Conservation (phyloP, 1,140 invertebrate species). For the Aricia agestis region DNA sequence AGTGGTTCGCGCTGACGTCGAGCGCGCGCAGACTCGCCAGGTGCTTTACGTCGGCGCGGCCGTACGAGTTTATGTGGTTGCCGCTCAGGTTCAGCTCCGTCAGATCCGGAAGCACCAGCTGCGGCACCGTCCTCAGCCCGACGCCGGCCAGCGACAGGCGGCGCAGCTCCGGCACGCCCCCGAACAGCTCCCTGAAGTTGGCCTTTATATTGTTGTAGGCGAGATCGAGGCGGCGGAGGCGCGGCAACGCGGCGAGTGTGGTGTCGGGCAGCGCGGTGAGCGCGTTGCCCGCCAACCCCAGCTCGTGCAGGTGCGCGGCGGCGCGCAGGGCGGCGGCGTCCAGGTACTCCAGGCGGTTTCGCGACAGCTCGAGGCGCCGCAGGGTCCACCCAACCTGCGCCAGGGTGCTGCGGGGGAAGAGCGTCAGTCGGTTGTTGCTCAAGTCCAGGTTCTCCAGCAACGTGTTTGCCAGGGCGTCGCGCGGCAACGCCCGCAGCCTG, state of each 20-base stretch:
- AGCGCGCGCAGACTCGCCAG: slow-evolving; percentile 78
- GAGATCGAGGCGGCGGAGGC: slow-evolving; percentile 84
- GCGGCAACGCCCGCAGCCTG: slow-evolving; percentile 82
- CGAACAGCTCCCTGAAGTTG: slow-evolving; percentile 90
- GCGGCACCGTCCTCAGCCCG: slow-evolving; percentile 81
- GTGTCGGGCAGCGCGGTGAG: slow-evolving; percentile 89
- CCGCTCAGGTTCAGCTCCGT: slow-evolving; percentile 83
- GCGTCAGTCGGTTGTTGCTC: slow-evolving; percentile 83
- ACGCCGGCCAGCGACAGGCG: slow-evolving; percentile 81
- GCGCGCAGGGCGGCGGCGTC: slow-evolving; percentile 89
- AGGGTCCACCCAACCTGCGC: slow-evolving; percentile 83
- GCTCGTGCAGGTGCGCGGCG: slow-evolving; percentile 82
- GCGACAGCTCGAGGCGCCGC: slow-evolving; percentile 83
- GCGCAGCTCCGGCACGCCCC: slow-evolving; percentile 85
- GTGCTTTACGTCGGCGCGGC: slow-evolving; percentile 77
- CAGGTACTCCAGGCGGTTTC: slow-evolving; percentile 88
- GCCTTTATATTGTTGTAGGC: slow-evolving; percentile 84
- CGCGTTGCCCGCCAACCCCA: slow-evolving; percentile 85
- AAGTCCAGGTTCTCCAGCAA: slow-evolving; percentile 86
- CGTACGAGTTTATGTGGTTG: slow-evolving; percentile 79
- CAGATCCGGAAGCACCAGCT: slow-evolving; percentile 79
- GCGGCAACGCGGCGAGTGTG: slow-evolving; percentile 86
- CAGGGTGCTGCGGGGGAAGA: slow-evolving; percentile 82
- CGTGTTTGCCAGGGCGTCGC: slow-evolving; percentile 86
- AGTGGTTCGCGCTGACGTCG: slow-evolving; percentile 78